phyloP scores from a whole-genome alignment of 2,888 invertebrate genomes.

The Diplazon laetatorius region DNA sequence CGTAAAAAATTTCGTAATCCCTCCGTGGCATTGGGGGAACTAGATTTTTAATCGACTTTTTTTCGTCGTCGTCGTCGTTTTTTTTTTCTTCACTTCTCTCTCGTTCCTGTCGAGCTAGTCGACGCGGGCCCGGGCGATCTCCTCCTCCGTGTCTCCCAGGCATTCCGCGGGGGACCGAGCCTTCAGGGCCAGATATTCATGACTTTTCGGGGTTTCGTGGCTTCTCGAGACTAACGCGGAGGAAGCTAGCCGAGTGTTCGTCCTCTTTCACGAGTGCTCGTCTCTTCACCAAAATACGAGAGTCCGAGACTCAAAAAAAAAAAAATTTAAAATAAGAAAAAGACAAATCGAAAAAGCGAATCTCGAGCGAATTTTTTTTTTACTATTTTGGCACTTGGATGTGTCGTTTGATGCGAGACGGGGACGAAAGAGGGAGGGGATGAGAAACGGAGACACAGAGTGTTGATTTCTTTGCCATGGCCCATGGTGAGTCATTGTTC shows the following conservation, averaged over 20 bases:
- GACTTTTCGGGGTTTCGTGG: constrained; percentile 9
- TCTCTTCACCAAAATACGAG: neutral
- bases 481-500: no score
- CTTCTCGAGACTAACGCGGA: neutral
- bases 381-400: neutral
- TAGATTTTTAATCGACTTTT: constrained; percentile 78
- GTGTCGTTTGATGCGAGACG: constrained; percentile 2
- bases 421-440: neutral
- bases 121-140: constrained; percentile 64
- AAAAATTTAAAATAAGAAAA: no score
- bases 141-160: constrained; percentile 71
- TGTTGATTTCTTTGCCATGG: no score
- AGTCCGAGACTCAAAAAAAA: neutral
- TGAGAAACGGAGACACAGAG: no score
- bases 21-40: constrained; percentile 80
- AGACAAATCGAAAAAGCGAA: no score
- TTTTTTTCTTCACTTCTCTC: no score
- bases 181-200: constrained; percentile 28
- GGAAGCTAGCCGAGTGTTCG: neutral
- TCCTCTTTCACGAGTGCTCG: neutral
- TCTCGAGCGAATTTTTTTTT: neutral
- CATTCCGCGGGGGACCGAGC: constrained; percentile 3
- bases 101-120: constrained; percentile 37
- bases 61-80: neutral
- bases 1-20: constrained; percentile 75